Evolutionary conservation across 2,797 vertebrate genomes (phyloP).

Genomic region (Macropodus opercularis): DNA sequence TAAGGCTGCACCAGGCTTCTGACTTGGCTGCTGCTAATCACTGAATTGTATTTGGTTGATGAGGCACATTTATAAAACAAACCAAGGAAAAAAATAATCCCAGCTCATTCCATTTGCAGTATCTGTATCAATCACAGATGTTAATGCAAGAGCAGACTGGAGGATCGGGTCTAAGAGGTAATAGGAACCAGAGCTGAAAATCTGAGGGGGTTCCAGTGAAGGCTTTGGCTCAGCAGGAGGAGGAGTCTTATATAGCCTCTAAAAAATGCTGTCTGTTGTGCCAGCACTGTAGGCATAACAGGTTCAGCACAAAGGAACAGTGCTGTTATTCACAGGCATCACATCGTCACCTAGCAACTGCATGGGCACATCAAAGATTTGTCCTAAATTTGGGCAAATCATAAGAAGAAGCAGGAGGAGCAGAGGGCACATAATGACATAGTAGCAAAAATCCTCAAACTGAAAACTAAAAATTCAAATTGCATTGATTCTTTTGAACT

Average conservation of each 20-base stretch:
- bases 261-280: slow-evolving; percentile 62
- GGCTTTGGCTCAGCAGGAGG: slow-evolving; percentile 21
- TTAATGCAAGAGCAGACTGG: slow-evolving; percentile 1
- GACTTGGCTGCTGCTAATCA: slow-evolving; percentile 1
- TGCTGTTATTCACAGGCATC: slow-evolving; percentile 69
- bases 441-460: slow-evolving; percentile 5
- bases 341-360: slow-evolving; percentile 70
- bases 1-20: not conserved
- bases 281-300: slow-evolving; percentile 65
- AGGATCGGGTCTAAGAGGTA: slow-evolving; percentile 29
- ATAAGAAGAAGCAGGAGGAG: slow-evolving; percentile 7
- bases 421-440: not conserved
- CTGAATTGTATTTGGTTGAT: not conserved
- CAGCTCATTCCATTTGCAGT: slow-evolving; percentile 5
- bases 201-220: slow-evolving; percentile 38
- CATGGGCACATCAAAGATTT: slow-evolving; percentile 57
- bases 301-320: slow-evolving; percentile 66
- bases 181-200: slow-evolving; percentile 38
- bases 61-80: slow-evolving; percentile 2
- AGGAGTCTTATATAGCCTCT: slow-evolving; percentile 33
- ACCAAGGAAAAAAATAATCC: slow-evolving; percentile 5
- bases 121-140: slow-evolving; percentile 40
- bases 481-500: too few species aligned
- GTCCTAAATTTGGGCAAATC: slow-evolving; percentile 39
- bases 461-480: too few species aligned